Percentiles rank a stretch among this genome's conserved stretches.
Evolutionary conservation across 2,113 vertebrate species (phyloP).

Genomic region (Marcusenius ussheri): DNA sequence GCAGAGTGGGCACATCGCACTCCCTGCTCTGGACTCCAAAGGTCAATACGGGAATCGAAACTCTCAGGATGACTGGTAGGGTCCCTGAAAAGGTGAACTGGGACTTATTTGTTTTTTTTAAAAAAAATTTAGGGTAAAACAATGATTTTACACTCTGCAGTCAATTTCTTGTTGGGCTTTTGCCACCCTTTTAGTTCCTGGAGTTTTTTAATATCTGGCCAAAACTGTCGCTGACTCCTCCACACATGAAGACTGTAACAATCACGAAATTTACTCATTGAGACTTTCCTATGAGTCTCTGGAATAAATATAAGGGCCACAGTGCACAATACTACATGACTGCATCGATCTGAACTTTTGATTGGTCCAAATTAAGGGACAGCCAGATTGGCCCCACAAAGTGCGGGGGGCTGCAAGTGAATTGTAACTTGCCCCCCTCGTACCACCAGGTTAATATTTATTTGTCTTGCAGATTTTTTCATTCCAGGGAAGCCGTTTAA

Average conservation of each 20-base stretch:
- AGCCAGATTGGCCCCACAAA: background rate
- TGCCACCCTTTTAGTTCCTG: background rate
- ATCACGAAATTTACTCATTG: background rate
- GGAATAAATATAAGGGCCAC: background rate
- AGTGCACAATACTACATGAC: background rate
- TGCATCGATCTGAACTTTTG: background rate
- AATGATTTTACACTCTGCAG: background rate
- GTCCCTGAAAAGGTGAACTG: background rate
- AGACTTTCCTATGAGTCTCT: background rate
- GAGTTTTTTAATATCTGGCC: background rate
- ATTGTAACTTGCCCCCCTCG: background rate
- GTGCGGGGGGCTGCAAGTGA: background rate
- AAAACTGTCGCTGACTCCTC: background rate
- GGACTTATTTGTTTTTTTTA: background rate
- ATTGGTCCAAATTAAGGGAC: background rate
- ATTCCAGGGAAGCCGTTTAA: background rate
- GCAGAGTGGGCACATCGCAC: background rate
- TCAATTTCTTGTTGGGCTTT: background rate
- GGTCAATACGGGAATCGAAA: background rate
- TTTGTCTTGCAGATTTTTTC: background rate
- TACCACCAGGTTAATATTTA: background rate
- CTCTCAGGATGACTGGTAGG: background rate
- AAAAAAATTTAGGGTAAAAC: background rate
- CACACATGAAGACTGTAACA: background rate
- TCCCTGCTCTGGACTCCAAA: background rate